These are phyloP conservation scores for Gasterosteus aculeatus DNA, from an alignment of 2,113 vertebrate genomes.

Conservation along the genomic window DNA sequence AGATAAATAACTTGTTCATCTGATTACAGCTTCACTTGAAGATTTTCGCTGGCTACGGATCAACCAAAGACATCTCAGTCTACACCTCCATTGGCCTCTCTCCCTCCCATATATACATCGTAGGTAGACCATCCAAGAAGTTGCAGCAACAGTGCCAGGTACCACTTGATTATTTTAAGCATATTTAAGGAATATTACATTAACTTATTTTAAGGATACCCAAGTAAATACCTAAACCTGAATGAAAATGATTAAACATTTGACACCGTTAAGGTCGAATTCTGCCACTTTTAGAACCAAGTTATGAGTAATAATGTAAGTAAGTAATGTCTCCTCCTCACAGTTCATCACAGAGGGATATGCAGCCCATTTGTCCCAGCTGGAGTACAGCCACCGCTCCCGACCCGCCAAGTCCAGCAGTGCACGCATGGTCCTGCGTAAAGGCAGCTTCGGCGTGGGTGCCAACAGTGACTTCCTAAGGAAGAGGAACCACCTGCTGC, in stretches of 20 bases:
- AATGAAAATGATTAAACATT: background rate
- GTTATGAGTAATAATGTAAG: background rate
- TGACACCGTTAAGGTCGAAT: background rate
- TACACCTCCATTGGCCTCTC: constrained; percentile 92
- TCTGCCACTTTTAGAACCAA: background rate
- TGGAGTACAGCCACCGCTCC: constrained; percentile 93
- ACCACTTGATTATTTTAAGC: constrained; percentile 12
- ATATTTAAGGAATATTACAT: background rate
- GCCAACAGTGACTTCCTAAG: constrained; percentile 93
- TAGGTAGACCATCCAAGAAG: constrained; percentile 96
- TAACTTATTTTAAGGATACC: background rate
- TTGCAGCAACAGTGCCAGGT: constrained; percentile 98
- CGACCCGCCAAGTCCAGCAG: constrained; percentile 93
- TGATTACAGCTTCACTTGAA: constrained; percentile 89
- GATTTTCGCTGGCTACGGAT: constrained; percentile 93
- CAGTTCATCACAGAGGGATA: constrained; percentile 96
- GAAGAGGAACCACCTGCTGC: constrained; percentile 94
- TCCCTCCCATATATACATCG: constrained; percentile 93
- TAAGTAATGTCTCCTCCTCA: background rate
- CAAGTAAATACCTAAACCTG: background rate
- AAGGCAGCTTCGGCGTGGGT: constrained; percentile 95
- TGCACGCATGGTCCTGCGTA: constrained; percentile 93
- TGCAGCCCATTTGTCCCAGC: constrained; percentile 92
- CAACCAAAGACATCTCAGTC: constrained; percentile 97
- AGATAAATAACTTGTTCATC: background rate